Conservation (phyloP, 2,797 vertebrate species). For the Lithobates sylvaticus region DNA sequence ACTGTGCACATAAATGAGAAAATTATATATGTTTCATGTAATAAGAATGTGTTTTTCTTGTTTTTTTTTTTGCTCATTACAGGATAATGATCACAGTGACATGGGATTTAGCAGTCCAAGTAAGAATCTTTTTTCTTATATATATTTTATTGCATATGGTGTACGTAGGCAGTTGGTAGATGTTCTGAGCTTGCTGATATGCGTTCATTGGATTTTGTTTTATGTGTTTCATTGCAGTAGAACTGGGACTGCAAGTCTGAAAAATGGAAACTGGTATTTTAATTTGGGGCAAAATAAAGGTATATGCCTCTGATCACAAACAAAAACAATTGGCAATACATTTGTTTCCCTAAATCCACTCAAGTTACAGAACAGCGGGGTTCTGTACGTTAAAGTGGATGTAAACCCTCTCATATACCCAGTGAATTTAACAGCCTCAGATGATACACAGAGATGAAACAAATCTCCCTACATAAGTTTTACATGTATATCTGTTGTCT, state of each 20-base stretch:
- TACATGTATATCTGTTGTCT: too few species aligned
- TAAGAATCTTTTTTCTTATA: slow-evolving; percentile 44
- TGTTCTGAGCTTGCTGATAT: slow-evolving; percentile 11
- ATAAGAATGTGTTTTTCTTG: slow-evolving; percentile 11
- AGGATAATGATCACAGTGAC: slow-evolving; percentile 34
- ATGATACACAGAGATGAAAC: too few species aligned
- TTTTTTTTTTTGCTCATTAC: slow-evolving; percentile 37
- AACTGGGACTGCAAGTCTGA: background rate
- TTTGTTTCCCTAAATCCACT: too few species aligned
- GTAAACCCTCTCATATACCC: too few species aligned
- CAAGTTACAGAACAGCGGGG: too few species aligned
- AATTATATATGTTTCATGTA: background rate
- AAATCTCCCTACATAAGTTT: too few species aligned
- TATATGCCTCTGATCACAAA: background rate
- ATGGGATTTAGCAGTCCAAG: slow-evolving; percentile 48
- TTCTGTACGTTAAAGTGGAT: too few species aligned
- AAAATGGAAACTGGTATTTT: background rate
- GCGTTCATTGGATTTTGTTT: background rate
- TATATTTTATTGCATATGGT: slow-evolving; percentile 11
- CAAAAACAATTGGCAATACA: background rate
- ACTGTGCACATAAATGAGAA: background rate
- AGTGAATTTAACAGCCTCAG: too few species aligned
- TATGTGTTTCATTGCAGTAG: background rate
- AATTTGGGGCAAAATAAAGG: background rate
- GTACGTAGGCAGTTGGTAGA: slow-evolving; percentile 2